Conservation (phyloP, 1,140 invertebrate species). For the Caenorhabditis tropicalis region DNA sequence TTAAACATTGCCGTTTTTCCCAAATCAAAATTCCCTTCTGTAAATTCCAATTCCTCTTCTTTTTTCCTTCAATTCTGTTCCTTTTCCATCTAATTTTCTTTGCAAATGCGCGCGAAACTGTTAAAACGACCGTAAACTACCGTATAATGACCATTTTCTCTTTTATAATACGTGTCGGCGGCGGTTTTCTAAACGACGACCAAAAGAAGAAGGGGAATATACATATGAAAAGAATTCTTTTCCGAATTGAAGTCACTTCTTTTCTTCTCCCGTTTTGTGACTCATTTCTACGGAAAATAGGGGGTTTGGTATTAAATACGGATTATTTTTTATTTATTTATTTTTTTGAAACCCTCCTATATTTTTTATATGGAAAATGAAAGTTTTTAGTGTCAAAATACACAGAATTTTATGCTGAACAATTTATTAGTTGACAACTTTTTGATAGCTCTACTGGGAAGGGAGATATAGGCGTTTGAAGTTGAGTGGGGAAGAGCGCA, state of each 20-base stretch:
- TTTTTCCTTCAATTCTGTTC: background rate
- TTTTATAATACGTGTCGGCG: too few relatives aligned
- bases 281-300: background rate
- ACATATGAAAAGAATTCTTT: background rate
- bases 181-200: background rate
- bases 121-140: slow-evolving; percentile 17
- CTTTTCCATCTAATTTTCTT: background rate
- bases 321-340: too few relatives aligned
- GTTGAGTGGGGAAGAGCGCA: too few relatives aligned
- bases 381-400: too few relatives aligned
- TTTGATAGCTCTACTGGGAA: too few relatives aligned
- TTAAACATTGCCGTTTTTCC: background rate
- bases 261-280: background rate
- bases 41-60: too few relatives aligned
- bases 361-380: too few relatives aligned
- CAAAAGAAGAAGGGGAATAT: background rate
- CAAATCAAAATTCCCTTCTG: background rate
- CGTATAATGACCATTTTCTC: too few relatives aligned
- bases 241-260: background rate
- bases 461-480: too few relatives aligned
- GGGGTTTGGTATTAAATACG: background rate
- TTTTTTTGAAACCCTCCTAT: too few relatives aligned
- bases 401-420: too few relatives aligned
- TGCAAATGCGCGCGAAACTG: background rate
- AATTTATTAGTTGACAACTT: too few relatives aligned